Percentiles rank a stretch among this genome's conserved stretches.
These are phyloP conservation scores for Heliopora coerulea DNA, from an alignment of 92 coral and sea anemone species.

Conservation along the genomic window DNA sequence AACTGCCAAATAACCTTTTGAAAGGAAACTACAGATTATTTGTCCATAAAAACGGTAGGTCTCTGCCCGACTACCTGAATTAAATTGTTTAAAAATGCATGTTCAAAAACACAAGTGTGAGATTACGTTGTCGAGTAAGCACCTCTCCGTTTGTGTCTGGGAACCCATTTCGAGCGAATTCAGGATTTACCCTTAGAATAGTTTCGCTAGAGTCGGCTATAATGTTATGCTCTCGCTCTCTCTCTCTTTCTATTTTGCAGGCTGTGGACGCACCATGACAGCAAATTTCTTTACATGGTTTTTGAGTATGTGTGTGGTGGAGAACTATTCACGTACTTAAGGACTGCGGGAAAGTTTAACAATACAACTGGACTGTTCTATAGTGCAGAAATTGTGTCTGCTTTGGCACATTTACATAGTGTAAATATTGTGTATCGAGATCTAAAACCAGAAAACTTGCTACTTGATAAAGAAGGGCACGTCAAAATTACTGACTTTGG, in stretches of 20 bases:
- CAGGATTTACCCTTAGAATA: no score
- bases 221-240: not conserved
- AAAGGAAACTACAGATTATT: no score
- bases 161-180: no score
- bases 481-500: slow-evolving; percentile 99
- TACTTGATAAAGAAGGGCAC: slow-evolving; percentile 93
- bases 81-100: no score
- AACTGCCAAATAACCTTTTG: no score
- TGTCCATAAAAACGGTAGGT: no score
- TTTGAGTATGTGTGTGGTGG: slow-evolving; percentile 98
- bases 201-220: not conserved
- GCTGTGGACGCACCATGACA: slow-evolving; percentile 93
- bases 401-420: slow-evolving; percentile 81
- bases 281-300: slow-evolving; percentile 94
- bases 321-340: slow-evolving; percentile 87
- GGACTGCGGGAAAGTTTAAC: slow-evolving; percentile 96
- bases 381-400: slow-evolving; percentile 95
- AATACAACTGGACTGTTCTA: slow-evolving; percentile 95
- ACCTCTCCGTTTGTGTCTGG: no score
- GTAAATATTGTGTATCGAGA: slow-evolving; percentile 92
- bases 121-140: no score
- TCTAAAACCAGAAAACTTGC: slow-evolving; percentile 92
- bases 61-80: no score
- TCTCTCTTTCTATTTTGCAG: no score
- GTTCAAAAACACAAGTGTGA: no score